Evolutionary conservation across 2,797 vertebrate genomes (phyloP).

Genomic region (Eremophila alpestris): DNA sequence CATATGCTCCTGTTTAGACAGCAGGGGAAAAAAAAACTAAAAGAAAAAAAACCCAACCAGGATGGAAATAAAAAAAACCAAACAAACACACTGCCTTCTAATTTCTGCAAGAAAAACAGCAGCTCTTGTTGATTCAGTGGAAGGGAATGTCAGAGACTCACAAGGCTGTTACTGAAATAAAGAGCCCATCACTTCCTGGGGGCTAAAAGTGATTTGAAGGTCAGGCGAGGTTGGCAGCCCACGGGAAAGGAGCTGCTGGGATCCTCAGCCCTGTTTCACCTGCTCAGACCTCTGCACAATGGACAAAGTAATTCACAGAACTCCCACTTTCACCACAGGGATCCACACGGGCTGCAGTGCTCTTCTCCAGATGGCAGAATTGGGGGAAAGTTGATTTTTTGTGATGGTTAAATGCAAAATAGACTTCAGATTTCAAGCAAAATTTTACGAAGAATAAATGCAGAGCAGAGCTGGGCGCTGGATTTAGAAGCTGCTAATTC

Average conservation of each 20-base stretch:
- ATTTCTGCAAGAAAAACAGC: background rate
- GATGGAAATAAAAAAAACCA: too few relatives aligned
- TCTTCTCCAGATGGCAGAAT: background rate
- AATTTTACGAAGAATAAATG: background rate
- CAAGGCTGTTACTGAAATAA: background rate
- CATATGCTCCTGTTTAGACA: background rate
- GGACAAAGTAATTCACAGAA: background rate
- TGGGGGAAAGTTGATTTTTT: background rate
- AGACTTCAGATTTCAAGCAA: background rate
- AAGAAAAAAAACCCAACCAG: background rate
- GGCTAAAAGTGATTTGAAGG: background rate
- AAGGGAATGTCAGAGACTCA: background rate
- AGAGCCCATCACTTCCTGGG: background rate
- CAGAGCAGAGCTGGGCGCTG: background rate
- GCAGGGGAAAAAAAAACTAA: background rate
- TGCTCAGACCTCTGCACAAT: background rate
- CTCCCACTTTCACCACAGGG: background rate
- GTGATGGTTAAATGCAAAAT: background rate
- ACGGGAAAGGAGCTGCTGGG: background rate
- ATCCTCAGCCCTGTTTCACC: background rate
- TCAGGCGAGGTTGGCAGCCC: background rate
- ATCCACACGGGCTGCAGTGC: accelerated
- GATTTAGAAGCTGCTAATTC: slow-evolving; percentile 37
- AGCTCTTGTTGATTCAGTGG: background rate
- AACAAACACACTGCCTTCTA: background rate